Conservation (phyloP, 2,797 vertebrate species). For the Trachurus trachurus region DNA sequence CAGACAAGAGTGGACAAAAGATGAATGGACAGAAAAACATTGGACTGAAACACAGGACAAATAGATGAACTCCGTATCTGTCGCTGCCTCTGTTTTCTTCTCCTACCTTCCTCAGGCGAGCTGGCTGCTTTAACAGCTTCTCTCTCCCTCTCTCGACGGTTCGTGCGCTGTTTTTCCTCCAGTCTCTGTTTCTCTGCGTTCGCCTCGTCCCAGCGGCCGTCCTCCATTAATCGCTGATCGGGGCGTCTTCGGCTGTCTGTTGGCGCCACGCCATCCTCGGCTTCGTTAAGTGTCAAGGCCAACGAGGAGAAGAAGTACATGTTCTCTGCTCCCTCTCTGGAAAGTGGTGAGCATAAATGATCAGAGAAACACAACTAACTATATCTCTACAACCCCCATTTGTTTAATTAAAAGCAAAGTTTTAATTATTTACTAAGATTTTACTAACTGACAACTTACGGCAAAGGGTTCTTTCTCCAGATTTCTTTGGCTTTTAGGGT, state of each 20-base stretch:
- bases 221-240: slow-evolving; percentile 96
- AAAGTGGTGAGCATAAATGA: slow-evolving; percentile 7
- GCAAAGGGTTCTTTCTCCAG: slow-evolving; percentile 93
- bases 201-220: slow-evolving; percentile 95
- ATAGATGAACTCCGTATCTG: neutral
- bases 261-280: slow-evolving; percentile 90
- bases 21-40: slow-evolving; percentile 53
- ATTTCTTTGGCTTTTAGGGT: slow-evolving; percentile 91
- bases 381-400: neutral
- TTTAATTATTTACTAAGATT: no score
- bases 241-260: slow-evolving; percentile 94
- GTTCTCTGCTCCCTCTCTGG: slow-evolving; percentile 94
- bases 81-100: neutral
- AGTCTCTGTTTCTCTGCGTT: slow-evolving; percentile 95
- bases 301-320: slow-evolving; percentile 98
- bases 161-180: slow-evolving; percentile 93
- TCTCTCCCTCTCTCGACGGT: slow-evolving; percentile 90
- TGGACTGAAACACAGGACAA: slow-evolving; percentile 31
- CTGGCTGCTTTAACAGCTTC: slow-evolving; percentile 84
- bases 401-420: neutral
- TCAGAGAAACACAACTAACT: neutral
- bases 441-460: slow-evolving; percentile 85
- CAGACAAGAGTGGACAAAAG: slow-evolving; percentile 39
- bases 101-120: slow-evolving; percentile 89
- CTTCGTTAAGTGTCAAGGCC: slow-evolving; percentile 93